A percentile compares a stretch with the other conserved stretches of the same genome.
These are phyloP conservation scores for Raja brachyura DNA, from an alignment of 2,113 vertebrate species.

Conservation along the genomic window DNA sequence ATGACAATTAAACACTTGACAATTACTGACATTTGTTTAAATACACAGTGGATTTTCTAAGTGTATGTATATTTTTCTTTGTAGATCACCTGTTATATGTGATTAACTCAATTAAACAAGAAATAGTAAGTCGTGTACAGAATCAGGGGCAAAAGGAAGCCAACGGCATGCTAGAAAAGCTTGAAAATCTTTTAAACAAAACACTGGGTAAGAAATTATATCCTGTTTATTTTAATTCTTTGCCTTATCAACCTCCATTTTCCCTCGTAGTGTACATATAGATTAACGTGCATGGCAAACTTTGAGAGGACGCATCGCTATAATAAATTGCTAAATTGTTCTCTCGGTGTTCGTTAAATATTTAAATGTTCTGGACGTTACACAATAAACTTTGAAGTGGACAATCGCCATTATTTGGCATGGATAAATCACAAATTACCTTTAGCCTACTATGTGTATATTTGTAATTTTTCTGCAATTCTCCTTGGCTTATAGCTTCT, in stretches of 20 bases:
- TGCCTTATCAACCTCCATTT: neutral
- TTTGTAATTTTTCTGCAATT: neutral
- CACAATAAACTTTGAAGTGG: neutral
- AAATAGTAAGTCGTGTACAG: slow-evolving; percentile 89
- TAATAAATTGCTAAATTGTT: neutral
- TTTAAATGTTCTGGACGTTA: neutral
- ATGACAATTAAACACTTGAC: neutral
- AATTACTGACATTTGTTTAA: neutral
- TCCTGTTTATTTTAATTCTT: neutral
- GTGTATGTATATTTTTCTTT: slow-evolving; percentile 43
- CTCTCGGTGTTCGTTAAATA: neutral
- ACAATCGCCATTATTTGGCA: neutral
- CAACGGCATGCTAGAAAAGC: slow-evolving; percentile 82
- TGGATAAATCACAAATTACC: neutral
- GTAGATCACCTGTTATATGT: slow-evolving; percentile 92
- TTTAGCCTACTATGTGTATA: neutral
- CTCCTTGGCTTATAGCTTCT: neutral
- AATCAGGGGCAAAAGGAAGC: slow-evolving; percentile 71
- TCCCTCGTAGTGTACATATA: neutral
- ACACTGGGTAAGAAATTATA: slow-evolving; percentile 74
- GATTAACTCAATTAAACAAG: slow-evolving; percentile 96
- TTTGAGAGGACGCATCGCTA: neutral
- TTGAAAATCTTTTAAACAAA: slow-evolving; percentile 86
- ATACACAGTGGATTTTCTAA: neutral
- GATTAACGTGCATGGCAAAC: neutral